These are phyloP conservation scores for Drosophila paulistorum DNA, from an alignment of 1,140 invertebrate species.

Conservation along the genomic window DNA sequence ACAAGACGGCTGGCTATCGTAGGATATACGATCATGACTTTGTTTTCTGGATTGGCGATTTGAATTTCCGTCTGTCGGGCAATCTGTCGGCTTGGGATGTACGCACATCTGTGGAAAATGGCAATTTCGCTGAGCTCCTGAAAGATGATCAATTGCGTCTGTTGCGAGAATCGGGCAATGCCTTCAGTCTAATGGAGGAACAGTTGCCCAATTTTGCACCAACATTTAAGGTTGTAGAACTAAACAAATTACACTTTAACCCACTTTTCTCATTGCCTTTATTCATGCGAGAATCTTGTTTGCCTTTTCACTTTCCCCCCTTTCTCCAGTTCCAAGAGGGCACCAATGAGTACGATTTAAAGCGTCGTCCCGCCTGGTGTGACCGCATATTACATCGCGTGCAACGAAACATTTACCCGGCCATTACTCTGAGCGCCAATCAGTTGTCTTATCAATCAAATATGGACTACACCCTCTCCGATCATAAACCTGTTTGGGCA, in stretches of 20 bases:
- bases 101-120: conserved; percentile 86
- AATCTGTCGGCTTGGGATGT: conserved; percentile 88
- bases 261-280: background rate
- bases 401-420: conserved; percentile 79
- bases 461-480: conserved; percentile 93
- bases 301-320: no score
- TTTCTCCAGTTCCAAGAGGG: conserved; percentile 86
- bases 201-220: conserved; percentile 90
- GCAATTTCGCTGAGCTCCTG: conserved; percentile 87
- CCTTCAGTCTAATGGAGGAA: conserved; percentile 92
- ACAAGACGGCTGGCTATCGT: conserved; percentile 87
- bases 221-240: conserved; percentile 88
- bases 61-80: conserved; percentile 94
- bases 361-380: conserved; percentile 98
- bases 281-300: no score
- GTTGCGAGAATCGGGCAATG: conserved; percentile 88
- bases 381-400: conserved; percentile 97
- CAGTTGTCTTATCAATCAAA: conserved; percentile 94
- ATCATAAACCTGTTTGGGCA: conserved; percentile 99
- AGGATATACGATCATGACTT: conserved; percentile 97
- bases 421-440: conserved; percentile 85
- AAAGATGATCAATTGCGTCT: conserved; percentile 89
- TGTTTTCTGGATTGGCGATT: conserved; percentile 97
- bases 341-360: conserved; percentile 90
- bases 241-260: background rate